A percentile compares a stretch with the other conserved stretches of the same genome.
Evolutionary conservation across 2,113 vertebrate species (phyloP).

Genomic region (Micromys minutus): DNA sequence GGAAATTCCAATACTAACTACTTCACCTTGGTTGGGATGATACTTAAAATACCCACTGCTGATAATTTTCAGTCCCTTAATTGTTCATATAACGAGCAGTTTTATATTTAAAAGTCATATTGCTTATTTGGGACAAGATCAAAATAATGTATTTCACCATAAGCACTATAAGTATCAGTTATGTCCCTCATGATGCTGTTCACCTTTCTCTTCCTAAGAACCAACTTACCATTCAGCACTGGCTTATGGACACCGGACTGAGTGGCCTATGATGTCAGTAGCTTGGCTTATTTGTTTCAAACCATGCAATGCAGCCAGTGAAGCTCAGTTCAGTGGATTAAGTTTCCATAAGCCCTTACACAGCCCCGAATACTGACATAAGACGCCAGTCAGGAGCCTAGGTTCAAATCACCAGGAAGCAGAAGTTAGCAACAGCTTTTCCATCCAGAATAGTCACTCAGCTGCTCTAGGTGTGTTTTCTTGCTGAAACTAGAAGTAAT

Average conservation of each 20-base stretch:
- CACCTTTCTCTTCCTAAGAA: neutral
- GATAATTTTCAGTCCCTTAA: neutral
- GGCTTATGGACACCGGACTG: neutral
- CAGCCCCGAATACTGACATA: neutral
- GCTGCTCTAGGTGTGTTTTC: neutral
- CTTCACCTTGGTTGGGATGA: neutral
- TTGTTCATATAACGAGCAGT: neutral
- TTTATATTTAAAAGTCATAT: neutral
- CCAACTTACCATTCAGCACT: neutral
- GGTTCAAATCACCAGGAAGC: neutral
- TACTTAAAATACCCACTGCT: neutral
- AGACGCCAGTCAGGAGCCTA: neutral
- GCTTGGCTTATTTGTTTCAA: neutral
- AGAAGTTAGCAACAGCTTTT: neutral
- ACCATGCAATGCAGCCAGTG: neutral
- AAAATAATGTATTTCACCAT: neutral
- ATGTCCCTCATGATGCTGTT: neutral
- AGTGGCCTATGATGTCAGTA: neutral
- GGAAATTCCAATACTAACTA: neutral
- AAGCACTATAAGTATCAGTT: neutral
- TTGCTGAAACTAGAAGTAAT: neutral
- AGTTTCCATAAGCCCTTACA: neutral
- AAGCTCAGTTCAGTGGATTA: neutral
- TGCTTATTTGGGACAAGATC: neutral
- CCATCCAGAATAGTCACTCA: neutral